Conservation (phyloP, 2,797 vertebrate genomes). For the Sebastes oblongus region DNA sequence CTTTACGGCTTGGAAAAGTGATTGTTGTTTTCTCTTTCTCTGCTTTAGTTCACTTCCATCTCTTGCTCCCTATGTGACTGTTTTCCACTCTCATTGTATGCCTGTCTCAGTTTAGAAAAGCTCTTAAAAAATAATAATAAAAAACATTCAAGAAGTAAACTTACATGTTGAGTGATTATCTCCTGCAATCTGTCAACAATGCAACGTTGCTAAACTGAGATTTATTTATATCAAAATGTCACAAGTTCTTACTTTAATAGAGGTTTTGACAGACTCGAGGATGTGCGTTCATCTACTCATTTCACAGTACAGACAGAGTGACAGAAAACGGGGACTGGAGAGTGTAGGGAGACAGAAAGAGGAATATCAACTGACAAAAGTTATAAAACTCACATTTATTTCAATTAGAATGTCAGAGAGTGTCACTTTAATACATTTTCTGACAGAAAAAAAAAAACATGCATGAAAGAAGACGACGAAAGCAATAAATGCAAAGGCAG, state of each 20-base stretch:
- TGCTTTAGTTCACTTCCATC: not conserved
- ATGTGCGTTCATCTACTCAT: not conserved
- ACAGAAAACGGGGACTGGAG: slow-evolving; percentile 19
- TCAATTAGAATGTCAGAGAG: slow-evolving; percentile 25
- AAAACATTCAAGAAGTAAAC: not conserved
- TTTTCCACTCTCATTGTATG: not conserved
- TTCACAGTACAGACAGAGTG: slow-evolving; percentile 29
- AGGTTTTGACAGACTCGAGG: slow-evolving; percentile 22
- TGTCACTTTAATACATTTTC: slow-evolving; percentile 20
- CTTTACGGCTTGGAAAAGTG: not conserved
- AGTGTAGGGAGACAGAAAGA: not conserved
- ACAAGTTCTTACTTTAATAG: slow-evolving; percentile 15
- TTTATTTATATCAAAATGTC: slow-evolving; percentile 33
- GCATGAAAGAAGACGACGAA: not conserved
- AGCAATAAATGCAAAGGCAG: not conserved
- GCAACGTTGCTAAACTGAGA: not conserved
- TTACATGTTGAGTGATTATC: not conserved
- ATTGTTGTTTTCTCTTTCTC: not conserved
- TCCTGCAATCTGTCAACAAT: not conserved
- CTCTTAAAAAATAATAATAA: not conserved
- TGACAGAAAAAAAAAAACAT: not conserved
- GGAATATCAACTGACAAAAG: slow-evolving; percentile 10
- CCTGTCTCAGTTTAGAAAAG: not conserved
- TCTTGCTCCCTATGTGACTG: not conserved
- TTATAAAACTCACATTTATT: slow-evolving; percentile 31